Evolutionary conservation across 2,113 vertebrate species (phyloP).

Genomic region (Apteryx mantelli): DNA sequence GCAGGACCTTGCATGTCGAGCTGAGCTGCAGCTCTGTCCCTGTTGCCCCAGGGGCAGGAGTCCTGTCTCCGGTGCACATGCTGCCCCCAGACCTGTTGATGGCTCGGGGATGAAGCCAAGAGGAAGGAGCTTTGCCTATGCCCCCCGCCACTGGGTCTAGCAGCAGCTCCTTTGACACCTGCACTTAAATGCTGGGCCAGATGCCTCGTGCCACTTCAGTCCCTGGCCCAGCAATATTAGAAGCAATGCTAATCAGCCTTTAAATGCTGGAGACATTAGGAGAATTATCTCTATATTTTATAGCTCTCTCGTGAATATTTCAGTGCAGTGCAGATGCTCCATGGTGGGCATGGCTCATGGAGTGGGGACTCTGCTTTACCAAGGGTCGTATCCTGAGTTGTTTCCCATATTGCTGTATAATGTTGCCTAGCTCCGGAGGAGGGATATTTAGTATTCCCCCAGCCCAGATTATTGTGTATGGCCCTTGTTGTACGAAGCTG

Average conservation of each 20-base stretch:
- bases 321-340: not conserved
- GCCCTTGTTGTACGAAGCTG: not conserved
- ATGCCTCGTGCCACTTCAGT: not conserved
- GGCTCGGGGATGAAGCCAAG: not conserved
- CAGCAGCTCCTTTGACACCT: not conserved
- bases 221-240: not conserved
- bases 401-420: not conserved
- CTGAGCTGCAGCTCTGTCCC: not conserved
- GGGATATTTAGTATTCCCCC: not conserved
- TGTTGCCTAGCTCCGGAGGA: not conserved
- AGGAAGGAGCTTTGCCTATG: not conserved
- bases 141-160: not conserved
- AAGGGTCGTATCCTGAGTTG: accelerated
- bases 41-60: not conserved
- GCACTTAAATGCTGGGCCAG: not conserved
- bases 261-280: constrained; percentile 1
- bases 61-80: accelerated
- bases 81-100: accelerated
- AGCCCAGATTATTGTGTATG: not conserved
- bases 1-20: not conserved
- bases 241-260: constrained; percentile 6
- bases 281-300: not conserved
- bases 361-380: accelerated
- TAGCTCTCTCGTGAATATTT: not conserved
- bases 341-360: not conserved